Base-by-base conservation (phyloP, 2,113 vertebrate species). In the Blennius ocellaris region DNA sequence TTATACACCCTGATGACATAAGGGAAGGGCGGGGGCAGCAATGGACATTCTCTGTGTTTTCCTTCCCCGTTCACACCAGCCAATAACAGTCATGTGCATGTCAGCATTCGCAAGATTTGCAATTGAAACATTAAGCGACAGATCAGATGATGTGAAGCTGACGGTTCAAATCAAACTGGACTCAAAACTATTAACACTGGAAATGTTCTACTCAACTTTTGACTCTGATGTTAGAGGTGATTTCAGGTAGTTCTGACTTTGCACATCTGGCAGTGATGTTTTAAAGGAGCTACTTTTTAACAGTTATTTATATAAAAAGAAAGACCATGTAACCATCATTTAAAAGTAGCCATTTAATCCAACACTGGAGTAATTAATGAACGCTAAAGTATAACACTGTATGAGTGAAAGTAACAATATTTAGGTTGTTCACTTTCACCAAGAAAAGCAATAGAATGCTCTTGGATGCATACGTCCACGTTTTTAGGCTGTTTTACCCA, bases 61-160 rank as follows among this genome's bases (percentile, higher is more conserved):
- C 15, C 30, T 39, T 41, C 58, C 50, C 43, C 54, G 39, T 56
- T 62, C 8, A 3, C 49, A 45, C 40, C 6, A 11, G 14, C 6
- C 16, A 45, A 10, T 1, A 52, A 62, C 11, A 41, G 47, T 14
- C 17, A 17, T 7, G 6, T 16, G 21, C 44, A 63, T 58, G 11
- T 9, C 53, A 51, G 14, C 7, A 5, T 61, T 48, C 43, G n/a
- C 9, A 44, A 39, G 60, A 64, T 41, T 48, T 80, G 36, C 59
- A 58, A 50, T 78, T 30, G 36, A 65, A 53, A 69, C 14, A 11
- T 45, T 45, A 12, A 30, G 21, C 21, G 21, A 30, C 21, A 2
- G 21, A 12, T 45, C 7, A 45, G 44, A 5, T 2, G 44, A 5
- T 2, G 9, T 15, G 52, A 48, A 50, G 10, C 12, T 12, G 6